These are phyloP conservation scores for Sesamia nonagrioides DNA, from an alignment of 1,140 invertebrate genomes.

Conservation along the genomic window DNA sequence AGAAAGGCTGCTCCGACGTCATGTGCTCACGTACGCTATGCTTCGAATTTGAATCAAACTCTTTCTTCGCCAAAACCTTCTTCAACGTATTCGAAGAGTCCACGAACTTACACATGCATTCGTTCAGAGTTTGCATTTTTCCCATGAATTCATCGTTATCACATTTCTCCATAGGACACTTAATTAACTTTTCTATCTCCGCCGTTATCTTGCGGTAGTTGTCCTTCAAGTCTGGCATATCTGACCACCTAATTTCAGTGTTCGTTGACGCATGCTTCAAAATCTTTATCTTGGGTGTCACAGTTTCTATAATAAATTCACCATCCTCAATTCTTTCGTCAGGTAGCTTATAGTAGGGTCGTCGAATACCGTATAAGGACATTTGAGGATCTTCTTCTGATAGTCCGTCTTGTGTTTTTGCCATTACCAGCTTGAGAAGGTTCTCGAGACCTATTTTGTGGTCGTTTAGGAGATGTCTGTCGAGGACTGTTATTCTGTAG, in stretches of 20 bases:
- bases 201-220: constrained; percentile 63
- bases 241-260: constrained; percentile 71
- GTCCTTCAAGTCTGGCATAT: constrained; percentile 66
- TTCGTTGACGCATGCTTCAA: constrained; percentile 72
- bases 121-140: constrained; percentile 77
- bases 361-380: constrained; percentile 60
- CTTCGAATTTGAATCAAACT: constrained; percentile 72
- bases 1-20: constrained; percentile 59
- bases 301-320: constrained; percentile 77
- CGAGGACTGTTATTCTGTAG: constrained; percentile 79
- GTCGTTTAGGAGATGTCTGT: constrained; percentile 77
- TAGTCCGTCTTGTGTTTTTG: constrained; percentile 77
- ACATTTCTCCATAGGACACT: constrained; percentile 53
- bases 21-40: constrained; percentile 53
- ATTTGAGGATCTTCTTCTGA: constrained; percentile 53
- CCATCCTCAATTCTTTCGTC: constrained; percentile 72
- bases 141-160: constrained; percentile 64
- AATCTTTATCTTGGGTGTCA: constrained; percentile 75
- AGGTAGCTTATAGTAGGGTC: constrained; percentile 72
- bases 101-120: constrained; percentile 80
- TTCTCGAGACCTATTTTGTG: constrained; percentile 79
- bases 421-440: constrained; percentile 77
- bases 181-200: constrained; percentile 68
- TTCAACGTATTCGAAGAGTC: constrained; percentile 78
- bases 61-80: constrained; percentile 71